Conservation (phyloP, 1,140 invertebrate genomes). For the Aplysia californica region DNA sequence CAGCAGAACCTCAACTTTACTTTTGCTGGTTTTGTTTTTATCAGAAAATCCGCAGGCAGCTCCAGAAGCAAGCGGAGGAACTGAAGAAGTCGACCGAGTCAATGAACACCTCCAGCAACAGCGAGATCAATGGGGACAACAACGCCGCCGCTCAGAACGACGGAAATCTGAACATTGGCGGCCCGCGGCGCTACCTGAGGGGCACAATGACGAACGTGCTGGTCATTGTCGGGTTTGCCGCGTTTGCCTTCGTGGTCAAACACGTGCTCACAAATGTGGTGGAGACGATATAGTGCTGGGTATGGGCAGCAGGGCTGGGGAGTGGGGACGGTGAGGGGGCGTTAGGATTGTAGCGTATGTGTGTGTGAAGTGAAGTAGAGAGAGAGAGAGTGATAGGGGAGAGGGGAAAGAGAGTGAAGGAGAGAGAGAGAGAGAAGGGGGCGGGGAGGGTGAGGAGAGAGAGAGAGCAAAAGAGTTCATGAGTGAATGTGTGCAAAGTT, state of each 20-base stretch:
- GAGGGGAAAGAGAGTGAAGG: too few relatives aligned
- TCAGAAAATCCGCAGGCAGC: constrained; percentile 69
- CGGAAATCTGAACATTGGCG: constrained; percentile 6
- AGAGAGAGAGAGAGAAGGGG: too few relatives aligned
- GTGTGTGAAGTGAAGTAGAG: too few relatives aligned
- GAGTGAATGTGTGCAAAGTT: too few relatives aligned
- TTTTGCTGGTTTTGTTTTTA: too few relatives aligned
- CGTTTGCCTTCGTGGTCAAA: constrained; percentile 87
- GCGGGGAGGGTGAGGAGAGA: too few relatives aligned
- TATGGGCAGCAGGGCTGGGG: too few relatives aligned
- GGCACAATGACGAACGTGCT: constrained; percentile 82
- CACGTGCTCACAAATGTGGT: constrained; percentile 77
- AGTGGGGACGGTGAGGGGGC: too few relatives aligned
- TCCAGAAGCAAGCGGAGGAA: constrained; percentile 64
- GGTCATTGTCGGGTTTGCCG: constrained; percentile 85
- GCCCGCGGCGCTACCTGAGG: constrained; percentile 10
- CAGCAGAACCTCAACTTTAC: too few relatives aligned
- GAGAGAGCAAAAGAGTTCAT: too few relatives aligned
- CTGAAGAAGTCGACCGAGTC: constrained; percentile 43
- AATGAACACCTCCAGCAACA: neutral
- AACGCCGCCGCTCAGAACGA: constrained; percentile 1
- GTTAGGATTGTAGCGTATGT: too few relatives aligned
- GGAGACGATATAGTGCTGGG: constrained; percentile 34
- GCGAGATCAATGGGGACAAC: constrained; percentile 13
- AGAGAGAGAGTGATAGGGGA: too few relatives aligned